Conservation (phyloP, 2,888 invertebrate genomes). For the Papilio demoleus region DNA sequence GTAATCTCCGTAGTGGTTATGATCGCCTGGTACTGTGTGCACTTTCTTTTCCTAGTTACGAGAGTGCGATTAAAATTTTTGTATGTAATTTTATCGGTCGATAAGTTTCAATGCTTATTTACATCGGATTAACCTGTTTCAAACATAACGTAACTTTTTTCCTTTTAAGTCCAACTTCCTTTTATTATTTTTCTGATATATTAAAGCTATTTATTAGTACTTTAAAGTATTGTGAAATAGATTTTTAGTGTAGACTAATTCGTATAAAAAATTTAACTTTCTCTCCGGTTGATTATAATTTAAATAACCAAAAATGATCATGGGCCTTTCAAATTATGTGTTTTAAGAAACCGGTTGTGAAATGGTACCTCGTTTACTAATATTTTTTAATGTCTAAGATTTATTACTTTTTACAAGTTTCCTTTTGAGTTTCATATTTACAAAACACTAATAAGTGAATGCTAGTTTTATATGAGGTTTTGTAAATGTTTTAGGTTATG, state of each 20-base stretch:
- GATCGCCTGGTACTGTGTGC: constrained; percentile 28
- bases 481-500: background rate
- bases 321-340: background rate
- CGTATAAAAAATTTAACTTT: background rate
- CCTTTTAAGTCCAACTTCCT: background rate
- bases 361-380: constrained; percentile 16
- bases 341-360: constrained; percentile 9
- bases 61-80: constrained; percentile 20
- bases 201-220: background rate
- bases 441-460: background rate
- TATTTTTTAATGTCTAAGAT: constrained; percentile 10
- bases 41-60: constrained; percentile 33
- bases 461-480: background rate
- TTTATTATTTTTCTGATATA: background rate
- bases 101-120: background rate
- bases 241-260: background rate
- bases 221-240: no score
- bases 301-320: background rate
- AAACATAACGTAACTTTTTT: background rate
- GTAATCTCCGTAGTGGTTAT: constrained; percentile 33
- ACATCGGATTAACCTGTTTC: background rate
- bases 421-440: background rate
- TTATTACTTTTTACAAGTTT: constrained; percentile 4
- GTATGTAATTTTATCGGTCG: constrained; percentile 12
- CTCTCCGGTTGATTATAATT: background rate